phyloP scores from a whole-genome alignment of 1,140 invertebrate genomes.

The Aphis gossypii region DNA sequence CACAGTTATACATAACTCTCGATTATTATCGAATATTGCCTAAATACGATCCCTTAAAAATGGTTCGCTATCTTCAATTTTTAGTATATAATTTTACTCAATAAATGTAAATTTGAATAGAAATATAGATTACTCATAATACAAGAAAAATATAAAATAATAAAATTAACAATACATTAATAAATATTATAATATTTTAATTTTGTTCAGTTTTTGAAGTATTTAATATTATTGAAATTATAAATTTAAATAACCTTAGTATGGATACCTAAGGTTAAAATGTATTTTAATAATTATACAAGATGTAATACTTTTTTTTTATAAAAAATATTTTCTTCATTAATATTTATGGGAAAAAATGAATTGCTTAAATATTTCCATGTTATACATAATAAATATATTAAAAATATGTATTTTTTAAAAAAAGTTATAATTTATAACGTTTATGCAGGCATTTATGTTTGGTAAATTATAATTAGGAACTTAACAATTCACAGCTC shows the following conservation, averaged over 20 bases:
- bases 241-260: background rate
- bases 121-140: background rate
- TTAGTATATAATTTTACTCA: background rate
- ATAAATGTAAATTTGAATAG: background rate
- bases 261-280: background rate
- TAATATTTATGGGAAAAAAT: background rate
- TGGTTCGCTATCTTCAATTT: no score
- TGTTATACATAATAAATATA: background rate
- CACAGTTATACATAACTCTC: no score
- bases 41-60: no score
- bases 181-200: no score
- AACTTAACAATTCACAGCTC: background rate
- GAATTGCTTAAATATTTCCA: background rate
- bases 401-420: background rate
- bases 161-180: no score
- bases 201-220: no score
- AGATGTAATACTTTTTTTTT: background rate
- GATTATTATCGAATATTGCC: no score
- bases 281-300: background rate
- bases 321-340: background rate
- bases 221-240: background rate
- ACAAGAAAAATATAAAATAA: background rate
- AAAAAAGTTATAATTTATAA: background rate
- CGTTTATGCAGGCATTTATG: background rate
- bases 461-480: background rate